Evolutionary conservation across 2,888 invertebrate species (phyloP).

Genomic region (Tortrix viridana): DNA sequence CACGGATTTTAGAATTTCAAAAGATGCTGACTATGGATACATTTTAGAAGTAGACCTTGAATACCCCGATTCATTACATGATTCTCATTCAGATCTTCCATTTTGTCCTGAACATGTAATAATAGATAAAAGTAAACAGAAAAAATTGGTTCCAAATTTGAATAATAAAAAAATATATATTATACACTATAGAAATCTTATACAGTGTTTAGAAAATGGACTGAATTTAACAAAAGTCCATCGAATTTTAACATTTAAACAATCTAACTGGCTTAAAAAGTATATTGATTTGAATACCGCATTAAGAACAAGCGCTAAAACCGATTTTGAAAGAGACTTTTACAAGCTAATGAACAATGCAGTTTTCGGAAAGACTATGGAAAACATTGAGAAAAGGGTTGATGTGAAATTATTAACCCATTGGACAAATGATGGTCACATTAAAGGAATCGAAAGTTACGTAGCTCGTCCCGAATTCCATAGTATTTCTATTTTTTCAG

Average conservation of each 20-base stretch:
- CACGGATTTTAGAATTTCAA: conserved; percentile 3
- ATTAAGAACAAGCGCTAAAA: conserved; percentile 5
- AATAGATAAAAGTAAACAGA: conserved; percentile 6
- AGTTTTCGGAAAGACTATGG: conserved; percentile 33
- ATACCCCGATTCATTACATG: conserved; percentile 34
- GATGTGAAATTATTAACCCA: conserved; percentile 15
- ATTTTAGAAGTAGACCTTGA: conserved; percentile 38
- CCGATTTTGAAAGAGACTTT: conserved; percentile 34
- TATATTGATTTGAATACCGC: conserved; percentile 37
- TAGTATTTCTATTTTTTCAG: conserved; percentile 22
- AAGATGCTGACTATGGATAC: conserved; percentile 26
- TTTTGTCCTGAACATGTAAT: conserved; percentile 33
- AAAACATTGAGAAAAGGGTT: conserved; percentile 21
- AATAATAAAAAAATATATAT: conserved; percentile 32
- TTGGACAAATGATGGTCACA: conserved; percentile 6
- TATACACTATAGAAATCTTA: conserved; percentile 37
- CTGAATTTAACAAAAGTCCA: conserved; percentile 33
- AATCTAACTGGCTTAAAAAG: conserved; percentile 11
- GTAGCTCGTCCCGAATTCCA: conserved; percentile 29
- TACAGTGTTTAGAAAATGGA: conserved; percentile 24
- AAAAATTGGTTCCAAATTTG: conserved; percentile 31
- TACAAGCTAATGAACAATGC: conserved; percentile 33
- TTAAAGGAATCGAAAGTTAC: conserved; percentile 16
- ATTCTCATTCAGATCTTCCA: conserved; percentile 32
- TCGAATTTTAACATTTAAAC: conserved; percentile 26